These are phyloP conservation scores for Laspeyria flexula DNA, from an alignment of 2,888 invertebrate genomes.

Conservation along the genomic window DNA sequence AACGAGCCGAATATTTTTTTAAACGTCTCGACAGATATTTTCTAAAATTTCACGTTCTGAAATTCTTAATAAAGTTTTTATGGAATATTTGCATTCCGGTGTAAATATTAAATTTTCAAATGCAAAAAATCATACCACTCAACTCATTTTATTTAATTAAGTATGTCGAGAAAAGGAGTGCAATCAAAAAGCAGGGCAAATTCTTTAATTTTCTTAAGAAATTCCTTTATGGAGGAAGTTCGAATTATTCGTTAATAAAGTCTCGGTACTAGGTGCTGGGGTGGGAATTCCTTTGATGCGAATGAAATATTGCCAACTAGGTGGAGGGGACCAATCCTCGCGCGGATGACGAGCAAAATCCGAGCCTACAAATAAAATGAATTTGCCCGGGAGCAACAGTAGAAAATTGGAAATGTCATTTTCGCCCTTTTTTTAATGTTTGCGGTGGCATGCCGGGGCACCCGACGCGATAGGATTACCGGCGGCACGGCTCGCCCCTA, in stretches of 20 bases:
- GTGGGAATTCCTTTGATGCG: conserved; percentile 77
- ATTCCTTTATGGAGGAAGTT: conserved; percentile 66
- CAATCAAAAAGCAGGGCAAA: conserved; percentile 68
- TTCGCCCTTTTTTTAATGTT: conserved; percentile 85
- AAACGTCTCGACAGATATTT: conserved; percentile 42
- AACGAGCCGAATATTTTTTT: conserved; percentile 39
- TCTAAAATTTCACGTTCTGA: conserved; percentile 27
- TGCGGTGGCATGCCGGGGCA: conserved; percentile 69
- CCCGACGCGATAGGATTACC: conserved; percentile 73
- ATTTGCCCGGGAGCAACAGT: conserved; percentile 81
- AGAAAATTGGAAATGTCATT: conserved; percentile 88
- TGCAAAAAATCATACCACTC: conserved; percentile 53
- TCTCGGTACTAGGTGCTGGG: conserved; percentile 48
- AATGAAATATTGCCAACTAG: conserved; percentile 79
- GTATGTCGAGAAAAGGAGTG: conserved; percentile 55
- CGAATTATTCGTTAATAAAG: conserved; percentile 80
- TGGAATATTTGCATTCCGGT: conserved; percentile 36
- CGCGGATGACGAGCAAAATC: conserved; percentile 75
- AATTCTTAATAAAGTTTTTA: conserved; percentile 63
- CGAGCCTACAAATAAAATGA: conserved; percentile 83
- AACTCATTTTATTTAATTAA: conserved; percentile 68
- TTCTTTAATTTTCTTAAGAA: conserved; percentile 77
- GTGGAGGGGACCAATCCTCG: conserved; percentile 58
- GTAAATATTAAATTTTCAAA: conserved; percentile 61
- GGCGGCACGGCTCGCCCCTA: conserved; percentile 57